Percentiles rank a stretch among this genome's conserved stretches.
These are phyloP conservation scores for Mus caroli DNA, from an alignment of 2,797 vertebrate species.

Conservation along the genomic window DNA sequence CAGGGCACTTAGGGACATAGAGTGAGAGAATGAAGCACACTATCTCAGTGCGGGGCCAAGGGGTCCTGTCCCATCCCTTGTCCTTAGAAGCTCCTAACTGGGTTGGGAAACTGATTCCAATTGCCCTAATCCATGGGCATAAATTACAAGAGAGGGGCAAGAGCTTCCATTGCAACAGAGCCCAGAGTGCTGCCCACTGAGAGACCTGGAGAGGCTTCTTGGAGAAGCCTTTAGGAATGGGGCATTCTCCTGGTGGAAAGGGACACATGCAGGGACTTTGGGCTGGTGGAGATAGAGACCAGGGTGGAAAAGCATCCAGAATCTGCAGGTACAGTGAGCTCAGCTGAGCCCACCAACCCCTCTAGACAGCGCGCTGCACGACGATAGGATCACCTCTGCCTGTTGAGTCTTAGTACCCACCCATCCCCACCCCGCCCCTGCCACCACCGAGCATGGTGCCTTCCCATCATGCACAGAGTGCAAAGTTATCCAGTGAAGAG, in stretches of 20 bases:
- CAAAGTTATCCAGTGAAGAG: background rate
- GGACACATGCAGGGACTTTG: background rate
- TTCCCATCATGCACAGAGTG: accelerated
- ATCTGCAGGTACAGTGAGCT: background rate
- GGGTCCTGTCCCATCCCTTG: background rate
- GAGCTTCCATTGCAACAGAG: background rate
- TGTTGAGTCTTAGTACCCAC: accelerated
- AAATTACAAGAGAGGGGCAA: background rate
- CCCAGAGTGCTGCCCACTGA: background rate
- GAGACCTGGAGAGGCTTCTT: background rate
- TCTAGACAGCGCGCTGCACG: background rate
- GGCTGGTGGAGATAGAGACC: background rate
- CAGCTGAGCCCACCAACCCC: background rate
- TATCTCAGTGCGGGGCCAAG: background rate
- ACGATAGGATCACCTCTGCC: background rate
- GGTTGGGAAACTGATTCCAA: background rate
- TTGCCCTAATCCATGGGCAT: background rate
- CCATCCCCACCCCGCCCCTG: background rate
- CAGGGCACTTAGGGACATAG: background rate
- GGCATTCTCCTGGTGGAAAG: background rate
- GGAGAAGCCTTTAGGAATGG: background rate
- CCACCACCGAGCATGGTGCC: background rate
- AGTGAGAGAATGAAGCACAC: background rate
- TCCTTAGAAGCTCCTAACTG: background rate
- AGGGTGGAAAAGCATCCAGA: background rate